Conservation (phyloP, 2,113 vertebrate species). For the Falco punctatus region DNA sequence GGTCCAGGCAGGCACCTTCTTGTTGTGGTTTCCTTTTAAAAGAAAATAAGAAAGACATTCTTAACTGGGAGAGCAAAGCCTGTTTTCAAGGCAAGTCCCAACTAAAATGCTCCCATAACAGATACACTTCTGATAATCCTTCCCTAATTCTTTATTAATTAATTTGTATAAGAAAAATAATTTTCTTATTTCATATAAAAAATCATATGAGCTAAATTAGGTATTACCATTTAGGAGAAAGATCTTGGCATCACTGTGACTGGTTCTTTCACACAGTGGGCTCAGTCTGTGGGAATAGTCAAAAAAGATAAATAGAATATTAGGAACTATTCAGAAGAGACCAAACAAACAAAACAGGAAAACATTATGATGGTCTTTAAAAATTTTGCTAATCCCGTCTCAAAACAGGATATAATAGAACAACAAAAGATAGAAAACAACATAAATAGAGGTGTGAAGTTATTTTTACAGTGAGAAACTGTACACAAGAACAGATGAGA, state of each 20-base stretch:
- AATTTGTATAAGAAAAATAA: not conserved
- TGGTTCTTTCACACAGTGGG: not conserved
- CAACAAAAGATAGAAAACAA: not conserved
- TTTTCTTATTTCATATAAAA: not conserved
- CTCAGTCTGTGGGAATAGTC: not conserved
- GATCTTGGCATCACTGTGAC: not conserved
- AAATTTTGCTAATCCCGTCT: not conserved
- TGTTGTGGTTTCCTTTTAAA: not conserved
- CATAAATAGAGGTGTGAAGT: not conserved
- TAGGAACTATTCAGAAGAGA: not conserved
- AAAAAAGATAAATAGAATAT: not conserved
- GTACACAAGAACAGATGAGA: not conserved
- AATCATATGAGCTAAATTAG: not conserved
- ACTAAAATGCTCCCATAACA: not conserved
- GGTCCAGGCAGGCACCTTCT: not conserved
- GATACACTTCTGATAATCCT: not conserved
- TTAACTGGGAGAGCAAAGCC: not conserved
- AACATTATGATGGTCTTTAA: not conserved
- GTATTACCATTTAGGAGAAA: not conserved
- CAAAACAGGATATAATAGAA: not conserved
- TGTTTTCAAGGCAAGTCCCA: not conserved
- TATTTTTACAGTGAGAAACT: not conserved
- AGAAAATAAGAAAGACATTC: not conserved
- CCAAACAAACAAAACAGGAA: not conserved
- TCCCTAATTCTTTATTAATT: not conserved